phyloP scores from a whole-genome alignment of 2,113 vertebrate genomes.

The Dissostichus mawsoni region DNA sequence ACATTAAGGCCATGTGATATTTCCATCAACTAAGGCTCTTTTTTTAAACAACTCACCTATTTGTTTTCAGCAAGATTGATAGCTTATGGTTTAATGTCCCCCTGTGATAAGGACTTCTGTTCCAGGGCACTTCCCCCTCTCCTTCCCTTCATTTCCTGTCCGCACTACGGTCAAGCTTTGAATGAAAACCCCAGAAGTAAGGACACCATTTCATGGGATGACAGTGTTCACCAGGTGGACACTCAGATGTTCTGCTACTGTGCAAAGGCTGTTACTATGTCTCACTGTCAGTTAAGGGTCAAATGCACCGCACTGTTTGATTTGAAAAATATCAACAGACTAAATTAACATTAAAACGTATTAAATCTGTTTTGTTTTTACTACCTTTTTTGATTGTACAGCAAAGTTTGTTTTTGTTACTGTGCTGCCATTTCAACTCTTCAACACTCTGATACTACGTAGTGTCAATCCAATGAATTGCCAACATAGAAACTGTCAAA shows the following conservation, averaged over 20 bases:
- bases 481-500: neutral
- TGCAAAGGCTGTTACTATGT: slow-evolving; percentile 17
- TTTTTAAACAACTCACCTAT: neutral
- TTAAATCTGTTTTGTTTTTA: neutral
- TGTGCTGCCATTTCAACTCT: slow-evolving; percentile 7
- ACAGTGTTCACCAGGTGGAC: neutral
- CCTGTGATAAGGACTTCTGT: neutral
- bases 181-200: neutral
- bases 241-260: neutral
- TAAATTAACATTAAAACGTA: neutral
- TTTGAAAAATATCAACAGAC: slow-evolving; percentile 11
- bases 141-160: neutral
- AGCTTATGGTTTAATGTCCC: neutral
- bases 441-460: neutral
- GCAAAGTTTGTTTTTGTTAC: neutral
- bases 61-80: neutral
- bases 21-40: neutral
- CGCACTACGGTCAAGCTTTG: neutral
- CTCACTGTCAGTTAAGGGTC: neutral
- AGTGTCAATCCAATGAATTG: neutral
- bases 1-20: neutral
- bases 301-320: neutral
- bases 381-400: slow-evolving; percentile 7
- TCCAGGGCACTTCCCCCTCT: neutral
- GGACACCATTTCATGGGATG: neutral